Evolutionary conservation across 2,888 invertebrate species (phyloP).

Genomic region (Gisinianus flammeolus): DNA sequence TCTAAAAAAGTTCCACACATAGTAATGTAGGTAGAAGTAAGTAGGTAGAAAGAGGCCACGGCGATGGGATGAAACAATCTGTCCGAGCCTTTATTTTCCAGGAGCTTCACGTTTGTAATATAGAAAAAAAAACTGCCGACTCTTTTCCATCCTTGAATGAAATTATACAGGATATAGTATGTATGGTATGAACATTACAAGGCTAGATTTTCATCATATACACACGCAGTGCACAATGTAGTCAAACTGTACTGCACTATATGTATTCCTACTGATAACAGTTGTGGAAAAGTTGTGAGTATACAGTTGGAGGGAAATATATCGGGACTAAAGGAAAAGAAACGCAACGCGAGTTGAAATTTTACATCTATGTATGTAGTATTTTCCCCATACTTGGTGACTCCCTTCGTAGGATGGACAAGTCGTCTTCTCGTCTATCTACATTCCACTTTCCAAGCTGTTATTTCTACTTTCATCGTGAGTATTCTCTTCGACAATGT

Average conservation of each 20-base stretch:
- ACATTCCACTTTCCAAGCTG: not conserved
- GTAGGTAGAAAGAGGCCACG: not conserved
- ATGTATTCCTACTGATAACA: too few relatives aligned
- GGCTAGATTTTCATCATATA: not conserved
- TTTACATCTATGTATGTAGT: too few relatives aligned
- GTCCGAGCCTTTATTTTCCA: not conserved
- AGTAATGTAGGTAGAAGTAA: not conserved
- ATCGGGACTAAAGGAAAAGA: too few relatives aligned
- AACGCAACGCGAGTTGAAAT: too few relatives aligned
- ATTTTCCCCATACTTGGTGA: not conserved
- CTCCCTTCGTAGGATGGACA: not conserved
- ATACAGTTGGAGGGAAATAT: too few relatives aligned
- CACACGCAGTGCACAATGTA: too few relatives aligned
- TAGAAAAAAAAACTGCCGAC: not conserved
- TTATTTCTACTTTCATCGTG: not conserved
- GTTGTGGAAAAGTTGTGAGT: too few relatives aligned
- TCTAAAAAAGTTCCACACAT: too few relatives aligned
- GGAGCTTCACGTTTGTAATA: not conserved
- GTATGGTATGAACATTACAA: too few relatives aligned
- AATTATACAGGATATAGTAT: too few relatives aligned
- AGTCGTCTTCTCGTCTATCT: conserved; percentile 1
- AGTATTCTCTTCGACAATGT: not conserved
- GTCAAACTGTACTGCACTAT: too few relatives aligned
- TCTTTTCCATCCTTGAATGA: too few relatives aligned
- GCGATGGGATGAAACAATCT: conserved; percentile 12